Evolutionary conservation across 2,888 invertebrate species (phyloP), one percentile per base, ranked within the genome.

Genomic region (Drosophila acutilabella): DNA sequence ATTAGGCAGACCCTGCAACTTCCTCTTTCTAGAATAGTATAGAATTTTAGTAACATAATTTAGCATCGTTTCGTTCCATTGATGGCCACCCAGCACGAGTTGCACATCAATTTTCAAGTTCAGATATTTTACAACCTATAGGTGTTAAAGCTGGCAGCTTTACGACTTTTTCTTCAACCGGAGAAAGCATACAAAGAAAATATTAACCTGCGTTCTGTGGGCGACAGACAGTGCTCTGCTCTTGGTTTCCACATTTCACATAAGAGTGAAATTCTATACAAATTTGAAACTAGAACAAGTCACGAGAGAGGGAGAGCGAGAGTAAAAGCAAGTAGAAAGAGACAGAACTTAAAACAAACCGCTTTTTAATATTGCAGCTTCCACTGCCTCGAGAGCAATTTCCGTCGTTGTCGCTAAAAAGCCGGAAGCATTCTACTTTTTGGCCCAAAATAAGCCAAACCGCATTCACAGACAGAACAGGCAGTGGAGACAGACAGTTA

Each of bases 381-480:
- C 41, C 56, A 44, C 50, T 51, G 54, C 45, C 13, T 41, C 52
- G 56, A 48, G 50, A 50, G 57, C 80, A 75, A 82, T 88, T 82
- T 88, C 88, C 88, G 81, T 71, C 53, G 42, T 47, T 61, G 45
- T 54, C 62, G 54, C 33, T 20, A 50, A 60, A 51, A 67, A 70
- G 83, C 89, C 82, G 81, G 89, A 82, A 88, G 83, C 64, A 67
- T 74, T 80, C 56, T 51, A 52, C 51, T 58, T 74, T 74, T 36
- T 36, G 36, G 60, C 65, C n/a, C 56, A 68, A 66, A 52, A 58
- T n/a, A 64, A 52, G n/a, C 10, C 10, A 30, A 64, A 54, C 61
- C 56, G 59, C 73, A 56, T 59, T 50, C 71, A 48, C 59, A 38
- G 53, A 20, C 20, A 30, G 4, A 44, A 26, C 7, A 26, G 30